A percentile compares a stretch with the other conserved stretches of the same genome.
These are phyloP conservation scores for Physella acuta DNA, from an alignment of 1,140 invertebrate genomes.

Conservation along the genomic window DNA sequence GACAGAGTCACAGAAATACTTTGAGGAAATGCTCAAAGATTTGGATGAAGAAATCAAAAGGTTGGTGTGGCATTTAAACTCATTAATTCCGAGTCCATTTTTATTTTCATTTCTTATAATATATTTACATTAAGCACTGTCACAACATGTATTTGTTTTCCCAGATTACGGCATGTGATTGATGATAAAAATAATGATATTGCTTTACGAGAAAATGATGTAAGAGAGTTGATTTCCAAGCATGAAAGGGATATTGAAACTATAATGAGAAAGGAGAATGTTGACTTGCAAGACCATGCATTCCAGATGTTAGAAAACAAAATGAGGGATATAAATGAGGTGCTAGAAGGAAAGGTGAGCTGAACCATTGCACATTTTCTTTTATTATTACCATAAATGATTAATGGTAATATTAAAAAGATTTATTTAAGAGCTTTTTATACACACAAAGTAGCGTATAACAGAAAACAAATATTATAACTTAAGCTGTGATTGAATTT, in stretches of 20 bases:
- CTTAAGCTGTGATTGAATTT: too few species aligned
- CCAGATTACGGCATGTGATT: constrained; percentile 36
- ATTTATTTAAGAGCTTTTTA: too few species aligned
- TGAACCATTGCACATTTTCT: too few species aligned
- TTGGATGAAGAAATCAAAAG: constrained; percentile 41
- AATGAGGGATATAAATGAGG: constrained; percentile 51
- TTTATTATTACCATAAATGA: too few species aligned
- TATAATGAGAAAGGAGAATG: constrained; percentile 49
- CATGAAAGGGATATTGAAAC: constrained; percentile 53
- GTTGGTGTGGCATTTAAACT: too few species aligned
- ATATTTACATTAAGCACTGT: too few species aligned
- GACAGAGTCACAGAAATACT: constrained; percentile 52
- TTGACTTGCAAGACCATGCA: constrained; percentile 50
- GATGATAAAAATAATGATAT: constrained; percentile 48
- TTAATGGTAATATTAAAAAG: too few species aligned
- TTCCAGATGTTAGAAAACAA: constrained; percentile 55
- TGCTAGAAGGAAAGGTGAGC: constrained; percentile 46
- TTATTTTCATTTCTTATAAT: too few species aligned
- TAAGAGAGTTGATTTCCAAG: constrained; percentile 46
- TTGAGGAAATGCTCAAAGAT: constrained; percentile 53
- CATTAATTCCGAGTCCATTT: too few species aligned
- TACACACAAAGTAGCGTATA: too few species aligned
- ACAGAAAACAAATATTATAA: too few species aligned
- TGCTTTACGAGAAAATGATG: constrained; percentile 45
- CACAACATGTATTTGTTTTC: not conserved